These are phyloP conservation scores for Ceyx melanurus DNA, from an alignment of 2,113 vertebrate genomes.

Conservation along the genomic window DNA sequence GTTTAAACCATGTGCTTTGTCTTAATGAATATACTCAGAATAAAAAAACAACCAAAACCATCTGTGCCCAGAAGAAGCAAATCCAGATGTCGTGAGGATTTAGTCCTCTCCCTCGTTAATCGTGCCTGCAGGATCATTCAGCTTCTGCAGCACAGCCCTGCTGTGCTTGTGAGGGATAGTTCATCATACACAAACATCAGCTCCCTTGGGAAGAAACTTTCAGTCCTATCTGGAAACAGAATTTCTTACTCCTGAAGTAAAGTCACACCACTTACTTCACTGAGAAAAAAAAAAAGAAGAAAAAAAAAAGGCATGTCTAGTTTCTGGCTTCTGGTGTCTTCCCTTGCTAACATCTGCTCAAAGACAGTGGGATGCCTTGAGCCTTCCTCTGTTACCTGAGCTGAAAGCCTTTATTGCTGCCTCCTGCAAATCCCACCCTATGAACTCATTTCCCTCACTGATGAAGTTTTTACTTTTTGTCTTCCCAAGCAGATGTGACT, in stretches of 20 bases:
- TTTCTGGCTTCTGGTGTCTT: neutral
- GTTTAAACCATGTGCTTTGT: slow-evolving; percentile 17
- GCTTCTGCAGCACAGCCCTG: neutral
- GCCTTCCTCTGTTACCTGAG: neutral
- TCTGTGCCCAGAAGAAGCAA: slow-evolving; percentile 51
- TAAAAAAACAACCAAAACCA: slow-evolving; percentile 49
- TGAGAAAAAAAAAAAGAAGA: neutral
- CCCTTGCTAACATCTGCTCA: neutral
- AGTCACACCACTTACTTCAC: neutral
- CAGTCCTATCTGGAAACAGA: neutral
- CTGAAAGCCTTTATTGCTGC: neutral
- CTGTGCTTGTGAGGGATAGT: neutral
- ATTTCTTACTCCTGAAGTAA: neutral
- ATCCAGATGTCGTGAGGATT: slow-evolving; percentile 40
- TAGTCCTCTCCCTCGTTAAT: slow-evolving; percentile 24
- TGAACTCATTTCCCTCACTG: neutral
- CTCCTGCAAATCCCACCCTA: neutral
- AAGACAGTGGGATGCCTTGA: neutral
- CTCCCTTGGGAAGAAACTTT: neutral
- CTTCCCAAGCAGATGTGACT: neutral
- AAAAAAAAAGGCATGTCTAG: neutral
- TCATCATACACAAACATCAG: neutral
- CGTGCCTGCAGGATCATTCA: slow-evolving; percentile 5
- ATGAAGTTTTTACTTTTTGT: neutral
- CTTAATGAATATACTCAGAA: slow-evolving; percentile 16